These are phyloP conservation scores for Cephalopholis sonnerati DNA, from an alignment of 2,113 vertebrate genomes.

Conservation along the genomic window DNA sequence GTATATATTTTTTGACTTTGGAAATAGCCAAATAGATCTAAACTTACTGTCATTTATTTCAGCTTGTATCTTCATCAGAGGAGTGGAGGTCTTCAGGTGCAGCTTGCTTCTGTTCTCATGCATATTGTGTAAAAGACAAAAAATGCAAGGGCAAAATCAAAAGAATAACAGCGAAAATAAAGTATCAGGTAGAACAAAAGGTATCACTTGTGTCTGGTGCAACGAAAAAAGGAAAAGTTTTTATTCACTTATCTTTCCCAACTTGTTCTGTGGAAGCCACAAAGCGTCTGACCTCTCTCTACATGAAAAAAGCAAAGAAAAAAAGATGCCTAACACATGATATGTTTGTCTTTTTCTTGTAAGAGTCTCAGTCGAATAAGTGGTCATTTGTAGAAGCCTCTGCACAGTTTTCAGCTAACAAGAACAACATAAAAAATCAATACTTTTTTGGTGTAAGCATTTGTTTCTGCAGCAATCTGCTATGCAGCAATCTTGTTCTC, in stretches of 20 bases:
- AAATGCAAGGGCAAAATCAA: background rate
- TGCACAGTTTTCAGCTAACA: slow-evolving; percentile 72
- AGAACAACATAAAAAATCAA: slow-evolving; percentile 79
- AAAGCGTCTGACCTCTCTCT: slow-evolving; percentile 67
- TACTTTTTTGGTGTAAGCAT: slow-evolving; percentile 77
- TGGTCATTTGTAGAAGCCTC: slow-evolving; percentile 69
- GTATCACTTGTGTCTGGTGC: background rate
- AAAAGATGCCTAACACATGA: slow-evolving; percentile 22
- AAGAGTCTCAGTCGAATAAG: slow-evolving; percentile 61
- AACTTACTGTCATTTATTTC: background rate
- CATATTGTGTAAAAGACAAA: too few species aligned
- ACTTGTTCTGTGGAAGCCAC: slow-evolving; percentile 28
- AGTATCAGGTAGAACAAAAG: background rate
- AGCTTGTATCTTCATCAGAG: too few species aligned
- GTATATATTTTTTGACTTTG: background rate
- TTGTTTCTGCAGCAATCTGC: slow-evolving; percentile 72
- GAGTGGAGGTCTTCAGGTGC: too few species aligned
- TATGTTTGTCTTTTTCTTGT: slow-evolving; percentile 49
- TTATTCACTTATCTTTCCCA: background rate
- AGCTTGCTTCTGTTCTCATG: too few species aligned
- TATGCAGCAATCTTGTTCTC: slow-evolving; percentile 54
- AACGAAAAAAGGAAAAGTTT: slow-evolving; percentile 2
- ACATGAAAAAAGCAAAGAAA: slow-evolving; percentile 16
- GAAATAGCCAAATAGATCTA: background rate
- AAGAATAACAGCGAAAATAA: background rate